Evolutionary conservation across 2,888 invertebrate genomes (phyloP), one percentile per base, ranked within the genome.

Genomic region (Andrena bucephala): DNA sequence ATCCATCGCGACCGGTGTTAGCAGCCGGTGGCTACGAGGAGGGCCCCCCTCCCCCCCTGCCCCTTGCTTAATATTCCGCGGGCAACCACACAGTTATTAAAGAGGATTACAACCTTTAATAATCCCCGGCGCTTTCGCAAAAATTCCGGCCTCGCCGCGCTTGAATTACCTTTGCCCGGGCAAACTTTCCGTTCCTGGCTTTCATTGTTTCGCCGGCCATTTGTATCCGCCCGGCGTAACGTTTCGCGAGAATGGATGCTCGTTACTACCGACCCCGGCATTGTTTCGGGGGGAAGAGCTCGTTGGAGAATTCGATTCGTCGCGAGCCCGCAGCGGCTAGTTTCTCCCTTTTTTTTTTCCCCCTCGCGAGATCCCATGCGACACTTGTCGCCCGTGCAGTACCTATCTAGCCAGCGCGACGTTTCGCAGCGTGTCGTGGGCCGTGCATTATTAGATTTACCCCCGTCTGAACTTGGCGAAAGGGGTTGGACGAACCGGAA

Each of bases 361-460:
- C 60, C 6, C 60, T 54, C 67, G 29, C 72, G 54, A 36, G 59
- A 80, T 80, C 62, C 50, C 73, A 81, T 59, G 57, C 73, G 83
- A 85, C 86, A 86, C 78, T 85, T 88, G 83, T 89, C 88, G 74
- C 72, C 68, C 10, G 67, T 59, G 60, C 70, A 69, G 65, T 60
- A 42, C 0, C 33, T 7, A 20, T 20, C 20, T 20, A 8, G 8
- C 57, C 57, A 57, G 10, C 72, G 73, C 81, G 83, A 79, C 73
- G 76, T 81, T 84, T 86, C 74, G 77, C 74, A 63, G 78, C 71
- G 76, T 77, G 80, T 62, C 74, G 69, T 60, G 68, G 62, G 66
- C 76, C 71, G 76, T 73, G 77, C 78, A 77, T 85, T 90, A 91
- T 89, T 89, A 86, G 89, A 89, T 90, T 89, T 85, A 85, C 83